Percentiles rank a stretch among this genome's conserved stretches.
Conservation (phyloP, 2,888 invertebrate genomes). For the Amblyteles armatorius region DNA sequence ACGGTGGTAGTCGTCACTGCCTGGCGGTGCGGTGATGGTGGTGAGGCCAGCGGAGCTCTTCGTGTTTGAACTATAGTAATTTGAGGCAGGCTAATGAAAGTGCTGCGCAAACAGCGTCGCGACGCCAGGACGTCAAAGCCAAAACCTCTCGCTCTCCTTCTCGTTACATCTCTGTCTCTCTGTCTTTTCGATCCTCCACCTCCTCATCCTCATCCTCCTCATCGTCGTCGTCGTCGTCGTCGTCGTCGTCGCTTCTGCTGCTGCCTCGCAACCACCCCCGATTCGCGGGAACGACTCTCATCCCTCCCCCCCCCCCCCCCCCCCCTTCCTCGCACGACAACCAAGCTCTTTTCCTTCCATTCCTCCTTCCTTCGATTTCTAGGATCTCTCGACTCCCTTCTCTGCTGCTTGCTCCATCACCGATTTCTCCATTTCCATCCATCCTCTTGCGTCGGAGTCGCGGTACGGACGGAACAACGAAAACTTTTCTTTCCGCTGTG, state of each 20-base stretch:
- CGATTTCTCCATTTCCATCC: slow-evolving; percentile 64
- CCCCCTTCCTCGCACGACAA: slow-evolving; percentile 1
- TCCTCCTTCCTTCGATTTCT: slow-evolving; percentile 34
- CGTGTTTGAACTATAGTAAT: slow-evolving; percentile 84
- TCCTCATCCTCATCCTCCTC: background rate
- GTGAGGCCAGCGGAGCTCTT: slow-evolving; percentile 68
- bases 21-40: slow-evolving; percentile 64
- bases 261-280: slow-evolving; percentile 45
- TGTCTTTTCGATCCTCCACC: slow-evolving; percentile 59
- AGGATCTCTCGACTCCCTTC: slow-evolving; percentile 26
- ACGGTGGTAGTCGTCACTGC: slow-evolving; percentile 40
- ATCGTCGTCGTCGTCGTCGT: slow-evolving; percentile 15
- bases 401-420: slow-evolving; percentile 50
- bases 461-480: slow-evolving; percentile 29
- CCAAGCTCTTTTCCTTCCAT: slow-evolving; percentile 43
- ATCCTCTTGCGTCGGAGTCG: slow-evolving; percentile 44
- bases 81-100: slow-evolving; percentile 84
- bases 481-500: slow-evolving; percentile 35
- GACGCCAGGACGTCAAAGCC: slow-evolving; percentile 83
- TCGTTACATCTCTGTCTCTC: slow-evolving; percentile 44
- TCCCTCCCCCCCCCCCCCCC: slow-evolving; percentile 21
- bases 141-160: slow-evolving; percentile 75
- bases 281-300: slow-evolving; percentile 13
- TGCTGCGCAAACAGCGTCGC: slow-evolving; percentile 83
- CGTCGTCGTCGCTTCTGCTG: slow-evolving; percentile 37